Base-by-base conservation (phyloP, 1,140 invertebrate species). In the Ectropis grisescens region DNA sequence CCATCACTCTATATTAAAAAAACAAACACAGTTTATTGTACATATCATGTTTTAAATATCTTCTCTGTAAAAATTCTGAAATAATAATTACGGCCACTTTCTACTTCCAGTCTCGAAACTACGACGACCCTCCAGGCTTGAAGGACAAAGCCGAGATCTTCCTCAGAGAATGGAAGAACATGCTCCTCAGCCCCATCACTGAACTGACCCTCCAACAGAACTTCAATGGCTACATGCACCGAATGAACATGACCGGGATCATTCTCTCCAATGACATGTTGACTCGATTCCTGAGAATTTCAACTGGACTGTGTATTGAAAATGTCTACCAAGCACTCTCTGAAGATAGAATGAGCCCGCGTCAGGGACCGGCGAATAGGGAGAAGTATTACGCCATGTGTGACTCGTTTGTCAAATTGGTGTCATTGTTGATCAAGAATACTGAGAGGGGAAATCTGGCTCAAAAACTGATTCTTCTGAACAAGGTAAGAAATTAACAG, bases 181-280 rank as follows among this genome's bases (percentile, higher is more conserved):
- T 98, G 64, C 97, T 97, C 60, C 89, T 96, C 59, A 90, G 88
- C 12, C 85, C 86, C 2, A 74, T 87, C 4, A 83, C 83, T 0
- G 85, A 82, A 42, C 89, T 93, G 1, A 97, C 98, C 72, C 92
- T 95, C 3, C 91, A 90, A 1, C 97, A 97, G 61, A 94, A 96
- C 10, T 98, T 99, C 65, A 90, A 92, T 19, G 82, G 93, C 30
- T 98, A 98, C 80, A 95, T 98, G 0, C 93, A 96, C 58, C 89
- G 97, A 71, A 97, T 99, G 95, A 98, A 98, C 59, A 87, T 93
- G 37, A 95, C 98, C 50, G 97, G 97, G 2, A 96, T 99, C 29
- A 80, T 99, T 8, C 98, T 98, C 70, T 97, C 95, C 0, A 98
- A 99, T 59, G 97, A 99, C 67, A 86, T 97, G 39, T 98, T 99